Evolutionary conservation across 2,113 vertebrate species (phyloP), one percentile per base, ranked within the genome.

Genomic region (Enhydra lutris): DNA sequence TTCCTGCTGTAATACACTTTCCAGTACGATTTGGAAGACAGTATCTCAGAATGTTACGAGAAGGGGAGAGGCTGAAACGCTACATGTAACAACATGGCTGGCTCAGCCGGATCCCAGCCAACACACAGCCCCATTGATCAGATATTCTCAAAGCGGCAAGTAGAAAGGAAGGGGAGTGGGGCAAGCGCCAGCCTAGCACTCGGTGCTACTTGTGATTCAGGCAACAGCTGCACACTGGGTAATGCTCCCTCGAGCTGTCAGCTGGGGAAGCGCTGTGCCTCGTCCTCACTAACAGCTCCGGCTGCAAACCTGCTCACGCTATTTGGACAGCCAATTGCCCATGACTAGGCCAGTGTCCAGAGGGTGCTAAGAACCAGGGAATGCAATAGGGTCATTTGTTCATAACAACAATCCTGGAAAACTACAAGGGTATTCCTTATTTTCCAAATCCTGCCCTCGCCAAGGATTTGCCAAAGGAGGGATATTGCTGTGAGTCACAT

Each of bases 291-390:
- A 36, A 91, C 83, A 90, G 94, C 89, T 93, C 91, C 1, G 9
- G 93, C 96, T 97, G 65, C 96, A 96, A 50, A 91, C 73, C 52
- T 0, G 0, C 15, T 10, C 89, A 96, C 1, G 34, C 91, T 97
- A 82, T 93, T 97, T 98, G 97, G 88, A 97, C 91, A 97, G 93
- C 91, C 96, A 98, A 97, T 94, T 98, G 95, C 73, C 95, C 94
- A 31, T 97, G 96, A 98, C 97, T 78, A 97, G 97, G 96, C 96
- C 94, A 95, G 85, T 80, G 93, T 93, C 95, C 96, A 98, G 88
- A 96, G 82, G 65, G 82, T 95, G 88, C 94, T 86, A 65, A 93
- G 91, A 97, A 95, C 88, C 81, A 94, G 89, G 82, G 94, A 97
- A 86, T 29, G 81, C 55, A 81, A 81, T 1, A 59, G 65, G 81